A percentile compares a stretch with the other conserved stretches of the same genome.
Evolutionary conservation across 2,797 vertebrate genomes (phyloP).

Genomic region (Botia kubotai): DNA sequence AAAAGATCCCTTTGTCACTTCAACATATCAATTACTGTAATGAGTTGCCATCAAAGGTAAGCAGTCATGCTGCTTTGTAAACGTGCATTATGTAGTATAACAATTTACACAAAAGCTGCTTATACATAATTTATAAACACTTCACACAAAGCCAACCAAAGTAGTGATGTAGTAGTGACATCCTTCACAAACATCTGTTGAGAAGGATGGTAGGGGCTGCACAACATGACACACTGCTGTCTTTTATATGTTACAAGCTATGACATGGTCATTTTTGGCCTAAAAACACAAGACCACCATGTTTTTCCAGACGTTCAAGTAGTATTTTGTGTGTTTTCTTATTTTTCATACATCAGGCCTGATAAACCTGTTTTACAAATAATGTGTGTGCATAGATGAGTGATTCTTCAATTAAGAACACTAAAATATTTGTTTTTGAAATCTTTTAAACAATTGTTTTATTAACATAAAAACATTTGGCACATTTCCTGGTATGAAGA

Average conservation of each 20-base stretch:
- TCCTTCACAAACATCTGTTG: conserved; percentile 65
- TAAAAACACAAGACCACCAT: conserved; percentile 54
- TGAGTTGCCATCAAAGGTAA: conserved; percentile 76
- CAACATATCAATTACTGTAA: conserved; percentile 77
- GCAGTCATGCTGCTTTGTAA: conserved; percentile 80
- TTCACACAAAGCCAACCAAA: conserved; percentile 72
- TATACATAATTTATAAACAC: conserved; percentile 88
- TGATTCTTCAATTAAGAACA: neutral
- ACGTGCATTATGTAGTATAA: conserved; percentile 84
- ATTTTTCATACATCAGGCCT: no score
- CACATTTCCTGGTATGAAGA: no score
- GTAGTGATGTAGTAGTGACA: conserved; percentile 44
- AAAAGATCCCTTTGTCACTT: conserved; percentile 70
- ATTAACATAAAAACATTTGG: no score
- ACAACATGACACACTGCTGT: conserved; percentile 59
- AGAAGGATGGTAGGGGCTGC: conserved; percentile 67
- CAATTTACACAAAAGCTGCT: conserved; percentile 83
- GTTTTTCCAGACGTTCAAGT: neutral
- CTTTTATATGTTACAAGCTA: conserved; percentile 57
- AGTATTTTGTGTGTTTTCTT: no score
- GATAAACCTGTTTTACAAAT: neutral
- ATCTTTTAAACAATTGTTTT: no score
- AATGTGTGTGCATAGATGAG: neutral
- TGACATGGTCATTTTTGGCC: conserved; percentile 64
- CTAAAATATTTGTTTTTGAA: no score